Evolutionary conservation across 2,888 invertebrate species (phyloP).

Genomic region (Folsomia manolachei): DNA sequence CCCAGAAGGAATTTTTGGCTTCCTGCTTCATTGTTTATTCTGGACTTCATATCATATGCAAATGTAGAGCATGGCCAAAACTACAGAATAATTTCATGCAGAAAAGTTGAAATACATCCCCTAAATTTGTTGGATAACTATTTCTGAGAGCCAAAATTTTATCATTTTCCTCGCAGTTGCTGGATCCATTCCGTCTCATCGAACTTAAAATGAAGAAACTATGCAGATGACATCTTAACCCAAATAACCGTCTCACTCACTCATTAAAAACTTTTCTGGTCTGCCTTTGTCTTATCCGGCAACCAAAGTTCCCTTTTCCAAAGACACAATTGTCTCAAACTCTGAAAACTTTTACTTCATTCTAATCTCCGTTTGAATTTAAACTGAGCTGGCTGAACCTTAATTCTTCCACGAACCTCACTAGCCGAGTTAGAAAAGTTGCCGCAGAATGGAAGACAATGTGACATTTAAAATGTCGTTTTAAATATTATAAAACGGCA

Average conservation of each 20-base stretch:
- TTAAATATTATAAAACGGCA: not conserved
- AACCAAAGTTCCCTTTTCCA: not conserved
- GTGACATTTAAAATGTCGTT: not conserved
- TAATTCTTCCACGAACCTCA: not conserved
- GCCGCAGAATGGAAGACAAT: not conserved
- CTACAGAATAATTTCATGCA: not conserved
- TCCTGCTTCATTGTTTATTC: not conserved
- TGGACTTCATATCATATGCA: too few species aligned
- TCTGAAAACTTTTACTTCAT: not conserved
- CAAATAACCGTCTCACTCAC: not conserved
- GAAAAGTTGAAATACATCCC: too few species aligned
- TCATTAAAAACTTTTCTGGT: too few species aligned
- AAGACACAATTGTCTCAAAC: not conserved
- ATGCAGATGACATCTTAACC: not conserved
- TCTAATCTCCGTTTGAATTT: too few species aligned
- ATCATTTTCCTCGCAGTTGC: not conserved
- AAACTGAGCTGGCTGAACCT: too few species aligned
- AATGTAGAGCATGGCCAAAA: not conserved
- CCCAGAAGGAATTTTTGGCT: not conserved
- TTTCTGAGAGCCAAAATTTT: too few species aligned
- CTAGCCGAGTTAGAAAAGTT: not conserved
- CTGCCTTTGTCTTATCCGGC: not conserved
- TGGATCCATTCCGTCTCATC: not conserved
- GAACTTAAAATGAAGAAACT: not conserved
- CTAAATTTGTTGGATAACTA: too few species aligned